A percentile compares a stretch with the other conserved stretches of the same genome.
These are phyloP conservation scores for Sebastes schlegelii DNA, from an alignment of 2,113 vertebrate genomes.

Conservation along the genomic window DNA sequence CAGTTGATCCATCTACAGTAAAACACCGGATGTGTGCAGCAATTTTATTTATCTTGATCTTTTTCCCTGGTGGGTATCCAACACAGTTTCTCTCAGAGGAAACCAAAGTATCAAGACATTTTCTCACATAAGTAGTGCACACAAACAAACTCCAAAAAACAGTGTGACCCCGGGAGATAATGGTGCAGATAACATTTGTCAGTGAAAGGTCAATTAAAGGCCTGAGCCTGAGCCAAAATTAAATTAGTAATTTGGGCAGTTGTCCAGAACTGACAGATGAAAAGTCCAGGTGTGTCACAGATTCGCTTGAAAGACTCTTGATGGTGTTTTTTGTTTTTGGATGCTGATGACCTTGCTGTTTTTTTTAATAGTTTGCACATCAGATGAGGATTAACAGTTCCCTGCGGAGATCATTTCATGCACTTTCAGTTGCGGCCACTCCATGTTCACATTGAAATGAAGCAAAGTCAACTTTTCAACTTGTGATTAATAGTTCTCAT, in stretches of 20 bases:
- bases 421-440: neutral
- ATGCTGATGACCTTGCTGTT: neutral
- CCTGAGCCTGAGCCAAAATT: neutral
- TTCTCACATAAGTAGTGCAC: slow-evolving; percentile 12
- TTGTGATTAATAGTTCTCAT: neutral
- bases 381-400: slow-evolving; percentile 15
- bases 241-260: neutral
- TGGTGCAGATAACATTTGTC: neutral
- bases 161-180: neutral
- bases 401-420: slow-evolving; percentile 15
- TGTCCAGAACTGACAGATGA: slow-evolving; percentile 15
- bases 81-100: slow-evolving; percentile 16
- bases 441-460: neutral
- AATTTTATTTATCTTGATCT: slow-evolving; percentile 22
- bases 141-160: neutral
- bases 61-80: slow-evolving; percentile 21
- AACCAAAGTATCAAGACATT: neutral
- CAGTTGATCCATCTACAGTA: slow-evolving; percentile 61
- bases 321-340: slow-evolving; percentile 6
- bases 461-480: neutral
- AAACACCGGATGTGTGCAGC: slow-evolving; percentile 58
- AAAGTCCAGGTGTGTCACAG: slow-evolving; percentile 21
- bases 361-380: slow-evolving; percentile 14
- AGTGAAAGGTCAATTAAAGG: slow-evolving; percentile 6
- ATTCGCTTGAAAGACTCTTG: neutral